Evolutionary conservation across 2,113 vertebrate genomes (phyloP), one percentile per base, ranked within the genome.

Genomic region (Hemicordylus capensis): DNA sequence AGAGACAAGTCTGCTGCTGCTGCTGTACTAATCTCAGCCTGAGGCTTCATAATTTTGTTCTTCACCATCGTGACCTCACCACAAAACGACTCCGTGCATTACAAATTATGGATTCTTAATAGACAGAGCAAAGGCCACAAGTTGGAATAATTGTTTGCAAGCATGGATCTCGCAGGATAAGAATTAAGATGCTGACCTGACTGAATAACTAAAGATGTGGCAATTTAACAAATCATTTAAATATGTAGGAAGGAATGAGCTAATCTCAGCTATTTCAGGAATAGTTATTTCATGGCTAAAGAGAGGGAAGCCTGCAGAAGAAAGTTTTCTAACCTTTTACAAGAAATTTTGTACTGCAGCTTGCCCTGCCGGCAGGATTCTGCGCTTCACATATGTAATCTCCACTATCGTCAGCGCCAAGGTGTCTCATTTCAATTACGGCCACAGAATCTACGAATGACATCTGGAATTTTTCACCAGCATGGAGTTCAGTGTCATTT

Each of bases 331-430:
- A 93, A 99, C 98, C 98, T 99, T 99, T 99, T 69, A 99, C 96
- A 80, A 96, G 96, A 90, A 99, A 91, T 77, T 98, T 98, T 78
- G 96, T 97, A 94, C 98, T 99, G 94, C 98, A 99, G 95, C 98
- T 99, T 89, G 97, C 97, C 87, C 97, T 98, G 91, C 99, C 98
- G 74, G 98, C 99, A 54, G 98, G 98, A 92, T 99, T 99, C 74
- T 97, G 97, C 93, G 96, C 98, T 96, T 99, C 98, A 93, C 98
- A 99, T 84, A 98, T 99, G 92, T 98, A 99, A 94, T 99, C 98
- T 80, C 98, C 98, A 0, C 97, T 97, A 76, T 99, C 98, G 31
- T 98, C 97, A 90, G 95, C 97, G 88, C 91, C 93, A 48, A 97
- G 93, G 54, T 92, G 94, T 79, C 95, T 96, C 94, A 99, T 97